Evolutionary conservation across 2,113 vertebrate genomes (phyloP).

Genomic region (Pristiophorus japonicus): DNA sequence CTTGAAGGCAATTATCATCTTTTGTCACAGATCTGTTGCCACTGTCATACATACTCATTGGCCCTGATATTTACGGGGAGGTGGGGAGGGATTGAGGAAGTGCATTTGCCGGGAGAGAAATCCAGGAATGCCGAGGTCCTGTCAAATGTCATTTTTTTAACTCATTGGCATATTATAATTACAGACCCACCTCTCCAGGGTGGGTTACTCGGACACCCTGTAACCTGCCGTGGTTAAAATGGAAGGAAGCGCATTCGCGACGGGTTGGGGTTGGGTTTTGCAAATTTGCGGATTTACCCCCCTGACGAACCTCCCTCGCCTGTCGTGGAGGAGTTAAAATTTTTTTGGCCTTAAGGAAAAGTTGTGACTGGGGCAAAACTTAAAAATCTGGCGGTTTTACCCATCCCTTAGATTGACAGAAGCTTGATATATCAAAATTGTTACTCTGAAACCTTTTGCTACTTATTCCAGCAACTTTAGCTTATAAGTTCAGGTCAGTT

Average conservation of each 20-base stretch:
- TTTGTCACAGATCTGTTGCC: background rate
- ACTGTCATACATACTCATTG: background rate
- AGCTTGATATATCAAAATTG: background rate
- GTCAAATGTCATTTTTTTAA: too few species aligned
- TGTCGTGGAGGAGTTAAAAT: background rate
- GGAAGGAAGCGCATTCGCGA: too few species aligned
- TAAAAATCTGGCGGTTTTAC: background rate
- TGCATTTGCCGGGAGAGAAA: too few species aligned
- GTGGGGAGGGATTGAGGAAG: too few species aligned
- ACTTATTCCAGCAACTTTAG: background rate
- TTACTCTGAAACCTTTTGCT: background rate
- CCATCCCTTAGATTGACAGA: background rate
- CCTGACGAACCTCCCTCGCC: too few species aligned
- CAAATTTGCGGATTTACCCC: too few species aligned
- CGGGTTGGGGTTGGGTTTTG: too few species aligned
- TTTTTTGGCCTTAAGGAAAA: background rate
- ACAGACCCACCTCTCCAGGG: too few species aligned
- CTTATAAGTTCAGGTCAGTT: background rate
- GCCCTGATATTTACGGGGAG: background rate
- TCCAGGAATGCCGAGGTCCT: too few species aligned
- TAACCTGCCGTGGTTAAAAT: too few species aligned
- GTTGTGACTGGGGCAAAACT: background rate
- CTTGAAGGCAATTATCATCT: background rate
- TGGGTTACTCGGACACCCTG: too few species aligned
- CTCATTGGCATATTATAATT: too few species aligned